Evolutionary conservation across 2,888 invertebrate genomes (phyloP).

Genomic region (Mimumesa dahlbomi): DNA sequence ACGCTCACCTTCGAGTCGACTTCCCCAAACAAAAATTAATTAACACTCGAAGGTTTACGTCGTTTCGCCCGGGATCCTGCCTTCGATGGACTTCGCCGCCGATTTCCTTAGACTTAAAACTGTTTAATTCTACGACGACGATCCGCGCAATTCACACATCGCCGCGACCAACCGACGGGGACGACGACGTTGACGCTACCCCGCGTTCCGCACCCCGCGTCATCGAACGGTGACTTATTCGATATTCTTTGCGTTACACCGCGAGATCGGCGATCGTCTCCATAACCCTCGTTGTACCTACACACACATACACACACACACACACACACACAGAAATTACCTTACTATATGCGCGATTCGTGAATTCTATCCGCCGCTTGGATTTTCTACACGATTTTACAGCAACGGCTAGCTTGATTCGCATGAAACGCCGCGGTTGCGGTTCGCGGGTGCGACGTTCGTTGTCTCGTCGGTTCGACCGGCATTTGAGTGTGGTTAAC

Average conservation of each 20-base stretch:
- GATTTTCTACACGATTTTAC: slow-evolving; percentile 65
- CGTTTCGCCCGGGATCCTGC: slow-evolving; percentile 17
- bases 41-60: slow-evolving; percentile 35
- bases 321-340: no score
- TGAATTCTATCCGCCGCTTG: slow-evolving; percentile 56
- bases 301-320: no score
- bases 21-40: slow-evolving; percentile 58
- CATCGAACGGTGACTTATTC: no score
- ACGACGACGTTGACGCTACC: slow-evolving; percentile 14
- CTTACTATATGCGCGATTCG: slow-evolving; percentile 58
- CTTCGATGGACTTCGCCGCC: slow-evolving; percentile 48
- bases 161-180: slow-evolving; percentile 25
- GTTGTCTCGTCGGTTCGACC: slow-evolving; percentile 29
- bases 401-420: no score
- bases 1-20: slow-evolving; percentile 34
- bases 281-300: slow-evolving; percentile 31
- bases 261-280: slow-evolving; percentile 32
- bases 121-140: slow-evolving; percentile 26
- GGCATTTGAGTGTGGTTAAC: slow-evolving; percentile 24
- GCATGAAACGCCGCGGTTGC: slow-evolving; percentile 22
- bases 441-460: slow-evolving; percentile 27
- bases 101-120: no score
- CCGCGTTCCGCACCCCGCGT: no score
- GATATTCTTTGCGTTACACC: no score
- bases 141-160: slow-evolving; percentile 23